phyloP scores from a whole-genome alignment of 2,113 vertebrate genomes.

The Casuarius casuarius region DNA sequence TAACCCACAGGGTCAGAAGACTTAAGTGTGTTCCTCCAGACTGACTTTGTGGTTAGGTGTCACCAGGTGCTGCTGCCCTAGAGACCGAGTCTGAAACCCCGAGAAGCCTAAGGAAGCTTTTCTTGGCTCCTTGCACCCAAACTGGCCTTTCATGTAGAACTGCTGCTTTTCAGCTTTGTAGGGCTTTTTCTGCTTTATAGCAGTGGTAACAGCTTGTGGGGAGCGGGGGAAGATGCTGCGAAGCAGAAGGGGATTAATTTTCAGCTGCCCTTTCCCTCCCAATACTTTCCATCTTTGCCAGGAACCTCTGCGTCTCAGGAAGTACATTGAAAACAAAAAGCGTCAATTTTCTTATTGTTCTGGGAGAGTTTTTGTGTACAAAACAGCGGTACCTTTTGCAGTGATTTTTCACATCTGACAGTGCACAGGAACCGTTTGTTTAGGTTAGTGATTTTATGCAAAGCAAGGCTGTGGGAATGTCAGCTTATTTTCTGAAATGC shows the following conservation, averaged over 20 bases:
- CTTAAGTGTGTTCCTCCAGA: neutral
- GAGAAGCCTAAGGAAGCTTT: neutral
- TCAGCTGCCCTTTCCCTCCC: neutral
- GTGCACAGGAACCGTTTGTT: neutral
- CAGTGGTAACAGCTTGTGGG: neutral
- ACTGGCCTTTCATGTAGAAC: neutral
- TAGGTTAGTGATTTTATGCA: neutral
- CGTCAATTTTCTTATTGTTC: neutral
- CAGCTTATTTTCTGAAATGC: constrained; percentile 22
- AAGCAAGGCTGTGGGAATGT: neutral
- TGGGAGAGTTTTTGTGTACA: neutral
- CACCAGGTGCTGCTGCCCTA: neutral
- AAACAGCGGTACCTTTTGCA: neutral
- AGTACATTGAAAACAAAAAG: neutral
- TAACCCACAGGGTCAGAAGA: rapidly evolving
- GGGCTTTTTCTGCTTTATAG: neutral
- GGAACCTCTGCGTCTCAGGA: neutral
- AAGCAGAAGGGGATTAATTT: neutral
- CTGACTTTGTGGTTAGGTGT: neutral
- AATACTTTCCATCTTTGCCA: neutral
- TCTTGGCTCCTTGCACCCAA: neutral
- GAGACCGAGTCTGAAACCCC: neutral
- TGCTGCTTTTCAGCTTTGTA: neutral
- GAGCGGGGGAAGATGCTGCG: no score
- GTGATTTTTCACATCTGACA: neutral